Conservation (phyloP, 2,797 vertebrate species). For the Fringilla coelebs region DNA sequence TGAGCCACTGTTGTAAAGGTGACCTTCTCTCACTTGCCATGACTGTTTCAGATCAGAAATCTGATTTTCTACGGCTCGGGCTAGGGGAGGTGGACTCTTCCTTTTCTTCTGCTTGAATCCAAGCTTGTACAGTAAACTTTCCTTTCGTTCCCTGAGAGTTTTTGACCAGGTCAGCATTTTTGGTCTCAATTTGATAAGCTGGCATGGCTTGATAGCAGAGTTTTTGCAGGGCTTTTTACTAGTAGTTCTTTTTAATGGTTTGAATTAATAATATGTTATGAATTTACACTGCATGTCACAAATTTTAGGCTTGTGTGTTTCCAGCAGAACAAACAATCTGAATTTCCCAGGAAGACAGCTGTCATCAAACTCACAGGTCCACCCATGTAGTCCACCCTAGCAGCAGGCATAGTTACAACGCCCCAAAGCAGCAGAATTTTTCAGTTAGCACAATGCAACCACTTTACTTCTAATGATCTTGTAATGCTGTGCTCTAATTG, state of each 20-base stretch:
- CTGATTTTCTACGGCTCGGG: rapidly evolving
- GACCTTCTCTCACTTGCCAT: neutral
- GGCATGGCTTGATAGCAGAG: neutral
- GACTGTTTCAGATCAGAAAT: neutral
- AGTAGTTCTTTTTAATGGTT: neutral
- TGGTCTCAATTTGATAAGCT: neutral
- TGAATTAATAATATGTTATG: neutral
- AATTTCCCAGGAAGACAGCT: neutral
- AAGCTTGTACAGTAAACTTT: neutral
- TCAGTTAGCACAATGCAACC: neutral
- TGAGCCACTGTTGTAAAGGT: neutral
- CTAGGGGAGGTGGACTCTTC: neutral
- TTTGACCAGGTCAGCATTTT: neutral
- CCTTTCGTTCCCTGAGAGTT: neutral
- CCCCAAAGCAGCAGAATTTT: neutral
- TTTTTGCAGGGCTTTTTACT: neutral
- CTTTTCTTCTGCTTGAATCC: neutral
- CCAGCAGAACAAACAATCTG: neutral
- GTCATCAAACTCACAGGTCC: neutral
- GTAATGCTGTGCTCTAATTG: neutral
- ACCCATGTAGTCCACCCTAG: neutral
- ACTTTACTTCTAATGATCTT: neutral
- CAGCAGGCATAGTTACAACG: neutral
- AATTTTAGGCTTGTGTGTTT: neutral
- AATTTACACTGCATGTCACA: neutral